A percentile compares a stretch with the other conserved stretches of the same genome.
phyloP scores from a whole-genome alignment of 2,888 invertebrate species.

The Drosophila nigricruria region DNA sequence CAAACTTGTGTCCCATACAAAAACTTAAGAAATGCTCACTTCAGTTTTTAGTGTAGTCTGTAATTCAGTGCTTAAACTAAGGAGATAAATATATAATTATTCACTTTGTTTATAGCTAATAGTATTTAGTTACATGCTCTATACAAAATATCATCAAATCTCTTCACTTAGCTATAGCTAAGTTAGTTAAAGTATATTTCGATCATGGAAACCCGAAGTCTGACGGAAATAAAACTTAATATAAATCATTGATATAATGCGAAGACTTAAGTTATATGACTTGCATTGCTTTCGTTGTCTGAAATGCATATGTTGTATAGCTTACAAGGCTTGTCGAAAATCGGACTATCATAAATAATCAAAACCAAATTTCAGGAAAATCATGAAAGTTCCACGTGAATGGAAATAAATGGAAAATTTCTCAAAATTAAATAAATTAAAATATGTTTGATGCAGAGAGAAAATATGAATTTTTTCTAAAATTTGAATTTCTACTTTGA shows the following conservation, averaged over 20 bases:
- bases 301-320: slow-evolving; percentile 30
- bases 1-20: slow-evolving; percentile 58
- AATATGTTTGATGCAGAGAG: neutral
- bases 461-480: neutral
- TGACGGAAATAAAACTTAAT: slow-evolving; percentile 42
- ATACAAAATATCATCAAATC: slow-evolving; percentile 42
- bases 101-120: slow-evolving; percentile 48
- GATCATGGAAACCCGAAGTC: slow-evolving; percentile 44
- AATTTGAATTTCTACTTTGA: neutral
- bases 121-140: slow-evolving; percentile 38
- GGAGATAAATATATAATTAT: slow-evolving; percentile 45
- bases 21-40: slow-evolving; percentile 26
- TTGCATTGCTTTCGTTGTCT: slow-evolving; percentile 29
- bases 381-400: neutral
- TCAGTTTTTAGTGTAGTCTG: slow-evolving; percentile 39
- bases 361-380: slow-evolving; percentile 13
- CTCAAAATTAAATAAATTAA: neutral
- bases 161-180: slow-evolving; percentile 24
- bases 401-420: neutral
- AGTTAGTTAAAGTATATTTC: slow-evolving; percentile 57
- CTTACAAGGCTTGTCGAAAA: slow-evolving; percentile 8
- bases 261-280: slow-evolving; percentile 50
- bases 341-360: slow-evolving; percentile 20
- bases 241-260: slow-evolving; percentile 13
- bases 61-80: slow-evolving; percentile 42